Base-by-base conservation (phyloP, 2,888 invertebrate genomes). In the Dyspetes luteomarginatus region DNA sequence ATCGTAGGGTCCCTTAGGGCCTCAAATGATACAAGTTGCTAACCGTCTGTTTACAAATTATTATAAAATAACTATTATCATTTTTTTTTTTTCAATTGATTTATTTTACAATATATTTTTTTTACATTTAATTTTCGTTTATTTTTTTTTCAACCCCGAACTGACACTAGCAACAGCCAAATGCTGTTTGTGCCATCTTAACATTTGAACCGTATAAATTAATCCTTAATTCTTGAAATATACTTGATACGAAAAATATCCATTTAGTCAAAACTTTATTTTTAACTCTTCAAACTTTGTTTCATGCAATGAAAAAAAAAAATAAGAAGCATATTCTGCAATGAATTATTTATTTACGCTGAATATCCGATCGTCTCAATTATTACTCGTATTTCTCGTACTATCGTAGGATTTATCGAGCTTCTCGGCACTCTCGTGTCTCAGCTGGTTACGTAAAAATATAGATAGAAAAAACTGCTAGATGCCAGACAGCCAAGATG, bases 1-100 rank as follows among this genome's bases (percentile, higher is more conserved):
- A 82, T 36, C 81, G 22, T 58, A 9, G 52, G 83, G 75, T 77
- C 84, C 82, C 76, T 55, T 55, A 75, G 68, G 68, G 12, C 48
- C 71, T 56, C 52, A 3, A 52, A 52, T 52, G 52, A 52, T 52
- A 52, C 52, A 52, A n/a, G n/a, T n/a, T n/a, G n/a, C n/a, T n/a
- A n/a, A n/a, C n/a, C n/a, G n/a, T n/a, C n/a, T n/a, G n/a, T n/a
- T n/a, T n/a, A n/a, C n/a, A n/a, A n/a, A n/a, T n/a, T n/a, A n/a
- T n/a, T n/a, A n/a, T n/a, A n/a, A n/a, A n/a, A n/a, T n/a, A n/a
- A n/a, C n/a, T n/a, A n/a, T n/a, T n/a, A n/a, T n/a, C n/a, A n/a
- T n/a, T n/a, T n/a, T n/a, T n/a, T n/a, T n/a, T n/a, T n/a, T n/a
- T n/a, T n/a, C n/a, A n/a, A n/a, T n/a, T n/a, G n/a, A n/a, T n/a